Evolutionary conservation across 2,888 invertebrate genomes (phyloP).

Genomic region (Drosophila kanekoi): DNA sequence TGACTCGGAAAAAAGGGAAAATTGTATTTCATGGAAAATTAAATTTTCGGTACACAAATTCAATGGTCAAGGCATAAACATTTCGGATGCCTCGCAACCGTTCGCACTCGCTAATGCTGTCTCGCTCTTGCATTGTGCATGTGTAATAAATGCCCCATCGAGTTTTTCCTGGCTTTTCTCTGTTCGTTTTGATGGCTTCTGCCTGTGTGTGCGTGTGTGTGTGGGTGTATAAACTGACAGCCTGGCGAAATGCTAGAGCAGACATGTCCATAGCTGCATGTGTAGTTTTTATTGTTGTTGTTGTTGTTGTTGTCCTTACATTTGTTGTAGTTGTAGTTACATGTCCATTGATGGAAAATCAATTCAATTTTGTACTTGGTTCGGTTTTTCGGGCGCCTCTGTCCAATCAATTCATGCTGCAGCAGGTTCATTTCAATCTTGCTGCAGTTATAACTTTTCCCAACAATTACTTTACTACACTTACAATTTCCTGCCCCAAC

Average conservation of each 20-base stretch:
- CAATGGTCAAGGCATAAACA: conserved; percentile 64
- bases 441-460: conserved; percentile 50
- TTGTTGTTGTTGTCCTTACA: conserved; percentile 8
- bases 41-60: conserved; percentile 65
- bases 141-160: conserved; percentile 50
- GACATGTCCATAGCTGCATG: conserved; percentile 33
- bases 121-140: conserved; percentile 19
- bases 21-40: conserved; percentile 70
- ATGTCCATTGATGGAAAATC: conserved; percentile 65
- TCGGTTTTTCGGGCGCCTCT: conserved; percentile 3
- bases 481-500: conserved; percentile 16
- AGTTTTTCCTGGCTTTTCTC: conserved; percentile 30
- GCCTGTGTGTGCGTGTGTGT: background rate
- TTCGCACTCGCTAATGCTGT: conserved; percentile 2
- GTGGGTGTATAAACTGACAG: conserved; percentile 25
- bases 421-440: conserved; percentile 38
- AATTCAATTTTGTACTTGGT: conserved; percentile 56
- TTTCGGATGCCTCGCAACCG: conserved; percentile 19
- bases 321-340: conserved; percentile 40
- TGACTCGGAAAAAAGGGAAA: conserved; percentile 39
- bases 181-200: conserved; percentile 43
- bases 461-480: conserved; percentile 48
- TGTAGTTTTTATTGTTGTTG: conserved; percentile 6
- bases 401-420: conserved; percentile 58
- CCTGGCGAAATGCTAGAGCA: conserved; percentile 19